Evolutionary conservation across 37 sponge, comb jelly and placozoan genomes (phyloP).

Genomic region (Tethya wilhelma): DNA sequence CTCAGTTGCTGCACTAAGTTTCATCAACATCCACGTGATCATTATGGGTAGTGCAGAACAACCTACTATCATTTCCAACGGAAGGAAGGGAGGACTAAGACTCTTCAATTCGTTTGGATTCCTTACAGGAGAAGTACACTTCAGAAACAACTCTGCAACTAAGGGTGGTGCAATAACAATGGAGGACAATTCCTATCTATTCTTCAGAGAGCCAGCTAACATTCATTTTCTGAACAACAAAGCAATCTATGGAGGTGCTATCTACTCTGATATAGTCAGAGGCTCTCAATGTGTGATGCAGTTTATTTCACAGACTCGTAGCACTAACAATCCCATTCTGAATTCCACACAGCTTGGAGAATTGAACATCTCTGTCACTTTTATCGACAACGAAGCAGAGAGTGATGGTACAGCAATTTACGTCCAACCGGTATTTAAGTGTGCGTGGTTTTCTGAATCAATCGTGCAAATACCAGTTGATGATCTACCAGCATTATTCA

Average conservation of each 20-base stretch:
- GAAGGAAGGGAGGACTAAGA: not conserved
- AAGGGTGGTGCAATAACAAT: conserved; percentile 10
- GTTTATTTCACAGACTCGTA: not conserved
- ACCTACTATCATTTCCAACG: not conserved
- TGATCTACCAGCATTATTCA: not conserved
- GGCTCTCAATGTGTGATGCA: not conserved
- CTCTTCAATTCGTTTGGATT: not conserved
- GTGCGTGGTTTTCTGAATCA: not conserved
- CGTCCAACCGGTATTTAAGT: conserved; percentile 12
- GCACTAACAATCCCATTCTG: not conserved
- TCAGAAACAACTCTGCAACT: not conserved
- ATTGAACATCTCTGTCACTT: not conserved
- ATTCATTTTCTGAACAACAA: conserved; percentile 15
- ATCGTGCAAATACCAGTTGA: not conserved
- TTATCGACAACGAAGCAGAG: conserved; percentile 25
- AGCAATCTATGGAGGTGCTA: conserved; percentile 28
- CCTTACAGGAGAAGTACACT: not conserved
- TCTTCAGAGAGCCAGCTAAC: not conserved
- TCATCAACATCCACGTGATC: not conserved
- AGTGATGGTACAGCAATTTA: conserved; percentile 24
- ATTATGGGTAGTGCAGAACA: not conserved
- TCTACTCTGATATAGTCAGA: not conserved
- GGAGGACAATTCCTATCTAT: not conserved
- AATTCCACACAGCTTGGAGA: too few relatives aligned
- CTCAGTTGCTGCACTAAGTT: not conserved